Evolutionary conservation across 2,888 invertebrate genomes (phyloP).

Genomic region (Epirrhoe alternata): DNA sequence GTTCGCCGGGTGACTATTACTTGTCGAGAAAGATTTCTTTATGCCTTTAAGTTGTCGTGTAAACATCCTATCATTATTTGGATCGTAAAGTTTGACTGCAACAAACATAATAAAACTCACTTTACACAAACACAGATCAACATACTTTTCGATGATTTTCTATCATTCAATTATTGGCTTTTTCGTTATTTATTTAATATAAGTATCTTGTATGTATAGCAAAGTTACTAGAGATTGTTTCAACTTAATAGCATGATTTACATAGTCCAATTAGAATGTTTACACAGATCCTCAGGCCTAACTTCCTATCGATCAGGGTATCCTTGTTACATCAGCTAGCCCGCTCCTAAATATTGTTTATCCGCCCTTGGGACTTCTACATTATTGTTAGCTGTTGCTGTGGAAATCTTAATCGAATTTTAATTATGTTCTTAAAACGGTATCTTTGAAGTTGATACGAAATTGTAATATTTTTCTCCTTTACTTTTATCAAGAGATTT

Average conservation of each 20-base stretch:
- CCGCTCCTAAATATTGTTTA: not conserved
- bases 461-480: too few species aligned
- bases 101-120: not conserved
- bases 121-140: too few species aligned
- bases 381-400: conserved; percentile 7
- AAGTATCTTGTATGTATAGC: not conserved
- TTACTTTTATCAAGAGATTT: too few species aligned
- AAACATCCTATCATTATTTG: conserved; percentile 30
- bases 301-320: conserved; percentile 19
- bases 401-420: not conserved
- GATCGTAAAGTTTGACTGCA: conserved; percentile 9
- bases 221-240: conserved; percentile 2
- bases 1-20: conserved; percentile 63
- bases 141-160: too few species aligned
- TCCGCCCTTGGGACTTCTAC: conserved; percentile 20
- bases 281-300: conserved; percentile 24
- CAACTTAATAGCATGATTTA: conserved; percentile 41
- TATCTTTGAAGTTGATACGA: not conserved
- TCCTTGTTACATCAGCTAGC: conserved; percentile 28
- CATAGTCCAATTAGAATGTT: conserved; percentile 37
- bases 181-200: not conserved
- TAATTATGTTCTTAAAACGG: not conserved
- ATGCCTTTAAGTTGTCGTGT: conserved; percentile 35
- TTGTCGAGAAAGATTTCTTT: conserved; percentile 38
- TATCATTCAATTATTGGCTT: not conserved